Evolutionary conservation across 2,888 invertebrate species (phyloP).

Genomic region (Epicampocera succincta): DNA sequence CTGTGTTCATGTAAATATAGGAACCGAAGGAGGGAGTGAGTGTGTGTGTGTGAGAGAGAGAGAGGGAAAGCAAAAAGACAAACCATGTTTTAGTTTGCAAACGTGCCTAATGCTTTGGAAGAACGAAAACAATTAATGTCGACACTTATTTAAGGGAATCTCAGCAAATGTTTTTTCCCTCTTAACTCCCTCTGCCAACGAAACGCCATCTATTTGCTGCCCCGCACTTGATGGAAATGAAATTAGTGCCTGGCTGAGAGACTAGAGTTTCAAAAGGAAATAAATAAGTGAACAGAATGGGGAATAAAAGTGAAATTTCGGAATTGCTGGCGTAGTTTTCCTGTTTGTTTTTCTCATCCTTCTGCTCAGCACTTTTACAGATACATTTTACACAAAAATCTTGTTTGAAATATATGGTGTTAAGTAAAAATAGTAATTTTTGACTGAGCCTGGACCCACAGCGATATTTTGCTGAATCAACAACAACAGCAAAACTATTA

Average conservation of each 20-base stretch:
- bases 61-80: neutral
- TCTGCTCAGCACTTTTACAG: no score
- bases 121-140: conserved; percentile 67
- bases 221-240: neutral
- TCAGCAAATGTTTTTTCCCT: conserved; percentile 17
- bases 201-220: neutral
- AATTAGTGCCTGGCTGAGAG: neutral
- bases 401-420: no score
- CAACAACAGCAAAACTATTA: no score
- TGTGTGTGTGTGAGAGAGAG: no score
- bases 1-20: no score
- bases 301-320: conserved; percentile 15
- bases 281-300: neutral
- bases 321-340: neutral
- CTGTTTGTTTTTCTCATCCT: neutral
- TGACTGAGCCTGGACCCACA: no score
- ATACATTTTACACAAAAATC: no score
- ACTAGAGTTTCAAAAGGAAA: conserved; percentile 23
- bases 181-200: neutral
- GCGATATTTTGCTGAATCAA: no score
- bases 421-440: no score
- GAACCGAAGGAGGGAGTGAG: no score
- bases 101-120: conserved; percentile 65
- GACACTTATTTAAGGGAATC: conserved; percentile 62
- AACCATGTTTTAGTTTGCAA: conserved; percentile 46